A percentile compares a stretch with the other conserved stretches of the same genome.
Evolutionary conservation across 1,140 invertebrate genomes (phyloP).

Genomic region (Drosophila aff.): DNA sequence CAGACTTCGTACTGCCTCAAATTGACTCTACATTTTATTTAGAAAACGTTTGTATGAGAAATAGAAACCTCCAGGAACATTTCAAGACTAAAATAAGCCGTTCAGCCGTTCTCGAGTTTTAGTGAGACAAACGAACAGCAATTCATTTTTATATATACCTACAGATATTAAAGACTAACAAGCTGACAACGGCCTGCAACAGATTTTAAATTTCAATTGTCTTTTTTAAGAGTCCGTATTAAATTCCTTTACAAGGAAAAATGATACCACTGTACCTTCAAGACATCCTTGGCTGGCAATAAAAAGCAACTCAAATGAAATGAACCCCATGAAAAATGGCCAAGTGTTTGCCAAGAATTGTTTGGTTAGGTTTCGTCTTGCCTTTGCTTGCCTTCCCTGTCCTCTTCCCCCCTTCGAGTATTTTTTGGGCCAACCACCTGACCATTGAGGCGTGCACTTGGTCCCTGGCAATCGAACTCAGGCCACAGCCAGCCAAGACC

Average conservation of each 20-base stretch:
- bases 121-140: too few species aligned
- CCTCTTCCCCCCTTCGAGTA: background rate
- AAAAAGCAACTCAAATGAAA: constrained; percentile 81
- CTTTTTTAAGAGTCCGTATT: background rate
- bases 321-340: constrained; percentile 81
- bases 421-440: constrained; percentile 68
- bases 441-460: constrained; percentile 78
- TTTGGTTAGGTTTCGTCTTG: constrained; percentile 71
- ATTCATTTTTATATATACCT: background rate
- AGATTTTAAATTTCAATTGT: background rate
- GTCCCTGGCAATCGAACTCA: constrained; percentile 67
- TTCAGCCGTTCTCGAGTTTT: too few species aligned
- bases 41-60: too few species aligned
- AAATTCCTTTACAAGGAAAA: background rate
- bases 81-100: too few species aligned
- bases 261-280: constrained; percentile 30
- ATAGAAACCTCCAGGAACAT: too few species aligned
- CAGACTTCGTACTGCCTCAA: too few species aligned
- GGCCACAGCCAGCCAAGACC: constrained; percentile 33
- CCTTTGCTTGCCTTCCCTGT: background rate
- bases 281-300: constrained; percentile 50
- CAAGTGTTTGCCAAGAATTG: constrained; percentile 81
- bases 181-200: background rate
- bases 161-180: background rate
- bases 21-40: too few species aligned